Conservation (phyloP, 53 echinoderm and acorn worm genomes). For the Paracentrotus lividus region DNA sequence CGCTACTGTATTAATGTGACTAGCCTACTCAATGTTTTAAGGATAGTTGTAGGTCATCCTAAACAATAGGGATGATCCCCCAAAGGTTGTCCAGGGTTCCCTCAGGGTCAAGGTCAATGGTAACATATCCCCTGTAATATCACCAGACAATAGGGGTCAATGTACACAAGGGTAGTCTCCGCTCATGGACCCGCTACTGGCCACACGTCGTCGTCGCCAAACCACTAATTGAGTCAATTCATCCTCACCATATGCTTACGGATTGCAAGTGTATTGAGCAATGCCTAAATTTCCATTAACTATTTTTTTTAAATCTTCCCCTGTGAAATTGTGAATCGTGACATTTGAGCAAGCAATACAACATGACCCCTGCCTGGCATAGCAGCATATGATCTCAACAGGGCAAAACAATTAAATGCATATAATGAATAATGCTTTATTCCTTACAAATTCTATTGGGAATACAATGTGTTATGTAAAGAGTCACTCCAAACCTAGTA, state of each 20-base stretch:
- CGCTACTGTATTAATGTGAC: conserved; percentile 16
- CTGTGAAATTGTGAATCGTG: not conserved
- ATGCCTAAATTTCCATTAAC: not conserved
- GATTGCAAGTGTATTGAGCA: not conserved
- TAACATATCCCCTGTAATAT: not conserved
- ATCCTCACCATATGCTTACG: conserved; percentile 3
- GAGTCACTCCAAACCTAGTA: not conserved
- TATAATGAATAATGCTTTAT: not conserved
- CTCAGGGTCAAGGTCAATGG: conserved; percentile 24
- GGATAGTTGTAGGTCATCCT: not conserved
- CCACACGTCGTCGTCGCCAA: not conserved
- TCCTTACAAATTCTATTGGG: not conserved
- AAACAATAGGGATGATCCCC: conserved; percentile 32
- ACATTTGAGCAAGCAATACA: not conserved
- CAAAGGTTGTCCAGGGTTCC: not conserved
- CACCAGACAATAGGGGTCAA: conserved; percentile 44
- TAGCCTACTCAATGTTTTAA: not conserved
- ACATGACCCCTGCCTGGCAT: not conserved
- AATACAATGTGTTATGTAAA: not conserved
- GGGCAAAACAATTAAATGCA: not conserved
- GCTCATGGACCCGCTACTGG: not conserved
- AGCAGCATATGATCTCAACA: not conserved
- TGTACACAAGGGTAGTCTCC: conserved; percentile 28
- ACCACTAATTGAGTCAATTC: conserved; percentile 38
- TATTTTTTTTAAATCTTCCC: no score